Evolutionary conservation across 1,140 invertebrate species (phyloP).

Genomic region (Neodiprion lecontei): DNA sequence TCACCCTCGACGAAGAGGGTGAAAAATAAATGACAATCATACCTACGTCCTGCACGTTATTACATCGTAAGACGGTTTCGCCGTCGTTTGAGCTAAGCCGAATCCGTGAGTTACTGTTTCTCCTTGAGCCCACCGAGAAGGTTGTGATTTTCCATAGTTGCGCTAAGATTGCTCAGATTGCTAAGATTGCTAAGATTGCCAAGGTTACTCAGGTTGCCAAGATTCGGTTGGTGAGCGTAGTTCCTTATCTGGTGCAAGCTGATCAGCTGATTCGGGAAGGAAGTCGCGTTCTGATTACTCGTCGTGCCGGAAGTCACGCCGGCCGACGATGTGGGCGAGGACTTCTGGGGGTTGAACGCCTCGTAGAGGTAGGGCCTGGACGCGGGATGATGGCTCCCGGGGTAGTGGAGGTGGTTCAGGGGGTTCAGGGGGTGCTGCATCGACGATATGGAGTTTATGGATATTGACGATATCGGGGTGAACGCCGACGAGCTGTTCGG

Average conservation of each 20-base stretch:
- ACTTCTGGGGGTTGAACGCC: conserved; percentile 78
- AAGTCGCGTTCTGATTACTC: conserved; percentile 67
- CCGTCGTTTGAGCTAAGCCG: not conserved
- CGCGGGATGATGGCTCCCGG: conserved; percentile 68
- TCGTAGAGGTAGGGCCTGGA: conserved; percentile 91
- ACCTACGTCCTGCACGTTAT: too few relatives aligned
- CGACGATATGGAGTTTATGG: conserved; percentile 67
- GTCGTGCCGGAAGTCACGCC: conserved; percentile 45
- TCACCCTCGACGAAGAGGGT: too few relatives aligned
- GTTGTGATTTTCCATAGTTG: conserved; percentile 56
- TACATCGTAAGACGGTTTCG: too few relatives aligned
- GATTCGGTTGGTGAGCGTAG: conserved; percentile 89
- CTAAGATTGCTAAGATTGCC: conserved; percentile 55
- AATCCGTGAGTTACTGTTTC: conserved; percentile 46
- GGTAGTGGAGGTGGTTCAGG: conserved; percentile 69
- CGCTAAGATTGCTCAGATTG: conserved; percentile 54
- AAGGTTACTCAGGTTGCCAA: conserved; percentile 59
- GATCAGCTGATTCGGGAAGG: conserved; percentile 93
- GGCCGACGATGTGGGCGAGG: conserved; percentile 52
- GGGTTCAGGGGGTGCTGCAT: conserved; percentile 67
- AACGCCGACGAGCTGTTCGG: conserved; percentile 84
- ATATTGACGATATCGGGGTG: conserved; percentile 85
- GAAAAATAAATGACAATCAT: too few relatives aligned
- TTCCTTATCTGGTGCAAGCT: conserved; percentile 96
- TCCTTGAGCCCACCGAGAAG: conserved; percentile 57